Percentiles rank a stretch among this genome's conserved stretches.
Evolutionary conservation across 2,113 vertebrate species (phyloP).

Genomic region (Pluvialis apricaria): DNA sequence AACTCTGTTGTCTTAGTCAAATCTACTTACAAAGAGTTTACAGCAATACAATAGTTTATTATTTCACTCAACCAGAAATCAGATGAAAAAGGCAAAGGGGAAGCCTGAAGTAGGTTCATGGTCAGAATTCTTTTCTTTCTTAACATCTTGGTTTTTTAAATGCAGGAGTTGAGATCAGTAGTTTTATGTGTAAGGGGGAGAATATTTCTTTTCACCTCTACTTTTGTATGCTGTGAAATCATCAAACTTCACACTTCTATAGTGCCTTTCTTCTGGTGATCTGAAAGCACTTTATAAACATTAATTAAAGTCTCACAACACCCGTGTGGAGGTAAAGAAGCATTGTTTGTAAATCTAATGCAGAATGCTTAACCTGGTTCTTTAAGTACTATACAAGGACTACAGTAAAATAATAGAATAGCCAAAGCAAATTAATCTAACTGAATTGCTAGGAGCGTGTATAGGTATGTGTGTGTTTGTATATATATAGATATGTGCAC

Average conservation of each 20-base stretch:
- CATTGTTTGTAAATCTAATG: conserved; percentile 43
- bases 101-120: conserved; percentile 64
- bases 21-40: conserved; percentile 78
- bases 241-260: conserved; percentile 51
- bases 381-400: conserved; percentile 11
- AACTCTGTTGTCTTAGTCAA: conserved; percentile 77
- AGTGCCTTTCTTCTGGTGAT: conserved; percentile 48
- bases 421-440: neutral
- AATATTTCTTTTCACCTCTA: conserved; percentile 58
- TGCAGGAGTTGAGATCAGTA: conserved; percentile 54
- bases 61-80: conserved; percentile 77
- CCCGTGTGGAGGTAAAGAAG: conserved; percentile 23
- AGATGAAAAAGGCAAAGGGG: conserved; percentile 61
- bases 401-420: conserved; percentile 10
- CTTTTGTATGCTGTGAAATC: conserved; percentile 53
- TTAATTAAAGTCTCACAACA: conserved; percentile 59
- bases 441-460: neutral
- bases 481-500: neutral
- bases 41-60: conserved; percentile 78
- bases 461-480: rapidly evolving
- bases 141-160: conserved; percentile 44
- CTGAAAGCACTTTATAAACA: conserved; percentile 64
- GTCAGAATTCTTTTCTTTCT: conserved; percentile 57
- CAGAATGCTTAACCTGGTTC: conserved; percentile 41
- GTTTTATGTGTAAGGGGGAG: conserved; percentile 31